These are phyloP conservation scores for Aplidium turbinatum DNA, from an alignment of 23 tunicate species.

Conservation along the genomic window DNA sequence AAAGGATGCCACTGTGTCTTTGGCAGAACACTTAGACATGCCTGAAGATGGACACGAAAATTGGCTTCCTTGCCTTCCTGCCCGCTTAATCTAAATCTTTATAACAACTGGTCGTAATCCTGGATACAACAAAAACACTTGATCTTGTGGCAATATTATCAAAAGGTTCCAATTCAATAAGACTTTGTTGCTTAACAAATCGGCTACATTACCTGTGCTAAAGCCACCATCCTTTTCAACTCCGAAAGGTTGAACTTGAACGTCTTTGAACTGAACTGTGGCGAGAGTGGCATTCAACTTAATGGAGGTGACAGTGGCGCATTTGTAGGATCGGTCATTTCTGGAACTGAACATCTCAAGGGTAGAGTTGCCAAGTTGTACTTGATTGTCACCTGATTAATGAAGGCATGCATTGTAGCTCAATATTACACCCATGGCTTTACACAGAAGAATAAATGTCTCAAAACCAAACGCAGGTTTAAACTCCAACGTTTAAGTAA, in stretches of 20 bases:
- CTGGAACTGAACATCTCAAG: conserved; percentile 49
- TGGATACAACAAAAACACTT: neutral
- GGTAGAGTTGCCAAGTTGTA: conserved; percentile 23
- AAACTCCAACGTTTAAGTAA: no score
- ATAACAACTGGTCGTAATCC: neutral
- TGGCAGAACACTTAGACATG: no score
- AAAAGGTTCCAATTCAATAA: no score
- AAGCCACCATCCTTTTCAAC: conserved; percentile 58
- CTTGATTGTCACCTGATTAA: neutral
- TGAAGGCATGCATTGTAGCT: neutral
- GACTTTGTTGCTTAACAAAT: no score
- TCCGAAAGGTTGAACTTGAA: conserved; percentile 86
- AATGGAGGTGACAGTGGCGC: conserved; percentile 32
- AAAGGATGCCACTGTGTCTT: no score
- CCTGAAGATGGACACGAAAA: no score
- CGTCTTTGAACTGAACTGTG: conserved; percentile 42
- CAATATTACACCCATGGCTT: no score
- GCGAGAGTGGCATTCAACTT: conserved; percentile 29
- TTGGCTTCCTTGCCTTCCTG: no score
- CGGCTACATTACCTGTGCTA: conserved; percentile 59
- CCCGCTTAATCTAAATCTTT: no score
- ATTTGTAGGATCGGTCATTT: conserved; percentile 71
- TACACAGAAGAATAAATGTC: no score
- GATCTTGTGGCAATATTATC: no score
- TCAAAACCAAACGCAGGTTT: no score